phyloP scores from a whole-genome alignment of 2,797 vertebrate species.

The Melanotaenia trifasciata region DNA sequence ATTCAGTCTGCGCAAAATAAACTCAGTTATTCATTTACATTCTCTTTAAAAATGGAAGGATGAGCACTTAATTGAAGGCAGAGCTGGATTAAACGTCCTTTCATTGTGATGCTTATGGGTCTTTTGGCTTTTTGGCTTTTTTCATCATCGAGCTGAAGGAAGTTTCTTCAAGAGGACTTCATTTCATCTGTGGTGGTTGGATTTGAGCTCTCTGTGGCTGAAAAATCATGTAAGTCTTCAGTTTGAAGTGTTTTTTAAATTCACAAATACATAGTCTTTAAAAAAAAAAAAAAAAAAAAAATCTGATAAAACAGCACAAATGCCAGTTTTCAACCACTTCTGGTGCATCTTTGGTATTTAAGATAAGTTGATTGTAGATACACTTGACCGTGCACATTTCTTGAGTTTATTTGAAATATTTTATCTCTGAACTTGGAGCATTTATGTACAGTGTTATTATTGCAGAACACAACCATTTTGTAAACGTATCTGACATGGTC shows the following conservation, averaged over 20 bases:
- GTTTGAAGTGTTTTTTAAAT: background rate
- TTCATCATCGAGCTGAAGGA: constrained; percentile 5
- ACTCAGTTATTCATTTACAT: background rate
- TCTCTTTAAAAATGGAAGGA: background rate
- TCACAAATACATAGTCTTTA: no score
- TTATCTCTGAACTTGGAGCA: background rate
- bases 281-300: no score
- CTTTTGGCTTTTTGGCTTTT: constrained; percentile 3
- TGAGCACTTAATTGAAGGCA: background rate
- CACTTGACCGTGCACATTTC: background rate
- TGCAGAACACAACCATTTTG: background rate
- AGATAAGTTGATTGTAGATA: background rate
- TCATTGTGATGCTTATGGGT: background rate
- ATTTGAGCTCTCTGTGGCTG: constrained; percentile 1
- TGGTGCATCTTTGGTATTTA: background rate
- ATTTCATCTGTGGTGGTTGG: constrained; percentile 4
- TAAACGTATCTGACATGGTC: no score
- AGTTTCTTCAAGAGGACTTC: constrained; percentile 1
- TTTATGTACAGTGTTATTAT: background rate
- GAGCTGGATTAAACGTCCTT: constrained; percentile 16
- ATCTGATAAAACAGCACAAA: background rate
- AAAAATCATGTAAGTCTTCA: background rate
- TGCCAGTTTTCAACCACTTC: background rate
- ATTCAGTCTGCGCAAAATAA: constrained; percentile 9
- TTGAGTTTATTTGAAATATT: background rate